A percentile compares a stretch with the other conserved stretches of the same genome.
Conservation (phyloP, 2,888 invertebrate species). For the Bursaphelenchus okinawaensis region DNA sequence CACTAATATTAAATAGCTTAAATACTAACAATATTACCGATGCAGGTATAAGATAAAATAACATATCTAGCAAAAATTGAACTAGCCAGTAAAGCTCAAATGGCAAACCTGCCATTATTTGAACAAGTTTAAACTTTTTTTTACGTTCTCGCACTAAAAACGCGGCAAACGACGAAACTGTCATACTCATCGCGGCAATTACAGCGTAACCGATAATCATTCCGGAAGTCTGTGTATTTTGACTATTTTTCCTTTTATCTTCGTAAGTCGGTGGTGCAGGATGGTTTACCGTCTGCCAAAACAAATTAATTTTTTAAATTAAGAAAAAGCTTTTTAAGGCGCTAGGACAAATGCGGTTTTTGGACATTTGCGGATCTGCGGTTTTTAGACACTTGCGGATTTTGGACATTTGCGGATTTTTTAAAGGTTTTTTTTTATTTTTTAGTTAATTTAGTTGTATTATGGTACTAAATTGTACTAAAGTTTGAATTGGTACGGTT, state of each 20-base stretch:
- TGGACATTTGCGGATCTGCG: too few relatives aligned
- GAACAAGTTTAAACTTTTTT: slow-evolving; percentile 52
- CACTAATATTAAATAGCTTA: slow-evolving; percentile 35
- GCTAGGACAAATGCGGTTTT: too few relatives aligned
- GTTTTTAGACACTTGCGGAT: too few relatives aligned
- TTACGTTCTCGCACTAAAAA: slow-evolving; percentile 49
- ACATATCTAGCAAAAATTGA: slow-evolving; percentile 43
- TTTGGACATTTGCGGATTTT: too few relatives aligned
- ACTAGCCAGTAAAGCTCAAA: slow-evolving; percentile 49
- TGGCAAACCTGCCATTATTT: slow-evolving; percentile 40
- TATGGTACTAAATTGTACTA: too few relatives aligned
- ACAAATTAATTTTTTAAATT: neutral
- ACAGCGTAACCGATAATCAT: slow-evolving; percentile 33
- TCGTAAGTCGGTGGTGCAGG: slow-evolving; percentile 39
- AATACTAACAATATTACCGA: slow-evolving; percentile 37
- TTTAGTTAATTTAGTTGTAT: too few relatives aligned
- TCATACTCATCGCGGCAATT: slow-evolving; percentile 23
- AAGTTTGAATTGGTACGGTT: too few relatives aligned
- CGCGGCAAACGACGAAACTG: slow-evolving; percentile 37
- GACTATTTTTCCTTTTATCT: slow-evolving; percentile 36
- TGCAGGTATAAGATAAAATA: slow-evolving; percentile 37
- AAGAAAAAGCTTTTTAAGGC: neutral
- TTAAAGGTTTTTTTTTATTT: too few relatives aligned
- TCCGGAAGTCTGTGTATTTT: slow-evolving; percentile 20
- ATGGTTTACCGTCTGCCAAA: slow-evolving; percentile 34